Evolutionary conservation across 30 jellyfish, hydroid and myxozoan genomes (phyloP).

Genomic region (Hydractinia symbiolongicarpus): DNA sequence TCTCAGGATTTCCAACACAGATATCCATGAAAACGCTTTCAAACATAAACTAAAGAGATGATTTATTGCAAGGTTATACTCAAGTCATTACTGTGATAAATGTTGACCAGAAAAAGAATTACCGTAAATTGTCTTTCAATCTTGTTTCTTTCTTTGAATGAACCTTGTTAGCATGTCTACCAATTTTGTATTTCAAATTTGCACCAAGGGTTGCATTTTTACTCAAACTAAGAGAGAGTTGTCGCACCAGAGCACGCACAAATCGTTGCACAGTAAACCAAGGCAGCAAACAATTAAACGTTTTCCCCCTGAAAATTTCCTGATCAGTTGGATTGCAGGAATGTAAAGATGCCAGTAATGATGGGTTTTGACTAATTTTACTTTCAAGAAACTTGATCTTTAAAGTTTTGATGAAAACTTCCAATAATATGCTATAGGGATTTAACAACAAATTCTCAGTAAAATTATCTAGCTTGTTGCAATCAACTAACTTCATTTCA

Average conservation of each 20-base stretch:
- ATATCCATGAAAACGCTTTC: slow-evolving; percentile 84
- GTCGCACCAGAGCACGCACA: slow-evolving; percentile 76
- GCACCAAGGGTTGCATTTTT: slow-evolving; percentile 44
- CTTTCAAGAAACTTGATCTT: slow-evolving; percentile 7
- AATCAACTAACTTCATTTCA: not conserved
- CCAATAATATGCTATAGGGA: slow-evolving; percentile 38
- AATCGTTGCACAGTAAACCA: slow-evolving; percentile 56
- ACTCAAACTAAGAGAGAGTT: slow-evolving; percentile 54
- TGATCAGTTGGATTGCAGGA: slow-evolving; percentile 19
- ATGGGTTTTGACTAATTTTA: slow-evolving; percentile 20
- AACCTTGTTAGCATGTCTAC: slow-evolving; percentile 48
- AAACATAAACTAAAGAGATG: slow-evolving; percentile 48
- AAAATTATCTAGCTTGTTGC: slow-evolving; percentile 40
- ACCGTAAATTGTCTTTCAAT: slow-evolving; percentile 39
- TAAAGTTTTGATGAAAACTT: slow-evolving; percentile 30
- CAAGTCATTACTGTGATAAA: not conserved
- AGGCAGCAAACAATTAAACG: slow-evolving; percentile 20
- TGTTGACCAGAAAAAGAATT: slow-evolving; percentile 30
- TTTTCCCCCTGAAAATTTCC: slow-evolving; percentile 1
- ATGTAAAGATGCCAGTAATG: slow-evolving; percentile 22
- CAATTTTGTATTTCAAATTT: slow-evolving; percentile 46
- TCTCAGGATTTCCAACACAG: slow-evolving; percentile 66
- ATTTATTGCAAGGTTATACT: not conserved
- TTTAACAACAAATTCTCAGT: slow-evolving; percentile 24
- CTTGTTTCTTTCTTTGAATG: slow-evolving; percentile 32